Conservation (phyloP, 2,888 invertebrate genomes). For the Orthosia gothica region DNA sequence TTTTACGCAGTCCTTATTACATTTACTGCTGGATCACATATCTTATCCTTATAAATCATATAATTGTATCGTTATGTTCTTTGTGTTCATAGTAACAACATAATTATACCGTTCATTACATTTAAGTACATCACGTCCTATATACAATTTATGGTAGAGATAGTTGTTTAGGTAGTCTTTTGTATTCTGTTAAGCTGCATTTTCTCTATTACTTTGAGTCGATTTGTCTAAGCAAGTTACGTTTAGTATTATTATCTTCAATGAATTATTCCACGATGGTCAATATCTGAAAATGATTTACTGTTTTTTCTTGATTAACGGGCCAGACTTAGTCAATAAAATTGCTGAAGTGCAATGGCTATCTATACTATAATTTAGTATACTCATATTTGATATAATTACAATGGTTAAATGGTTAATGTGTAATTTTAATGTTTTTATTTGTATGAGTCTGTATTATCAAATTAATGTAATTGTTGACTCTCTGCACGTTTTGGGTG, state of each 20-base stretch:
- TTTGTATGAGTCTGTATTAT: too few species aligned
- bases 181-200: neutral
- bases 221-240: too few species aligned
- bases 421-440: too few species aligned
- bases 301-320: neutral
- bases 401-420: too few species aligned
- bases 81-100: neutral
- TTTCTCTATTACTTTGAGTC: neutral
- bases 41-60: conserved; percentile 33
- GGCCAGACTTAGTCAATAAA: neutral
- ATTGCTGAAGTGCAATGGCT: neutral
- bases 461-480: too few species aligned
- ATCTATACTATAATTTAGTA: neutral
- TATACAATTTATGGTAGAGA: conserved; percentile 4
- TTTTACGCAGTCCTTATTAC: neutral
- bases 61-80: conserved; percentile 26
- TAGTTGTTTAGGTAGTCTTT: neutral
- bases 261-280: neutral
- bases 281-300: neutral
- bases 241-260: neutral
- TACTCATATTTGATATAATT: too few species aligned
- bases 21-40: neutral
- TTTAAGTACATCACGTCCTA: conserved; percentile 14
- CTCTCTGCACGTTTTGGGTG: too few species aligned
- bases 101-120: conserved; percentile 11